phyloP scores from a whole-genome alignment of 2,797 vertebrate species.

The Silurus aristotelis region DNA sequence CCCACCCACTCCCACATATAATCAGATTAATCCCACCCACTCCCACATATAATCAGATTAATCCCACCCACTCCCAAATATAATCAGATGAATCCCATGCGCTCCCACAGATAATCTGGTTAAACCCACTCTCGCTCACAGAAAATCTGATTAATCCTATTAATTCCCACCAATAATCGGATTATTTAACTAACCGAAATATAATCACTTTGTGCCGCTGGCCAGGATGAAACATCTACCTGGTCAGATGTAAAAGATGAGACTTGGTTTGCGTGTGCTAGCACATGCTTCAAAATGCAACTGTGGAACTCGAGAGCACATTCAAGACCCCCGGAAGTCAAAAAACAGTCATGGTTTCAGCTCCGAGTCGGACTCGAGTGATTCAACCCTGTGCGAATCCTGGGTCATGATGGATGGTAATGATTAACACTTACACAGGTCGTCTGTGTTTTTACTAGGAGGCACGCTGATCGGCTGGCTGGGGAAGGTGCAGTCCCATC shows the following conservation, averaged over 20 bases:
- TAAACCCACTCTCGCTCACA: too few species aligned
- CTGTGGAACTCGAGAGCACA: background rate
- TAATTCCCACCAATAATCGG: too few species aligned
- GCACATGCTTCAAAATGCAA: background rate
- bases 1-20: background rate
- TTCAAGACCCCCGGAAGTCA: background rate
- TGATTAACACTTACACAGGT: constrained; percentile 76
- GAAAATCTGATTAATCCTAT: too few species aligned
- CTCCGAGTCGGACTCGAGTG: background rate
- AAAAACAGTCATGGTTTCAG: background rate
- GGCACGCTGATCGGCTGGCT: constrained; percentile 76
- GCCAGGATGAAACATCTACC: too few species aligned
- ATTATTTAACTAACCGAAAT: too few species aligned
- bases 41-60: background rate
- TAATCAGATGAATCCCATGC: background rate
- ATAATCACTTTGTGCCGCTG: too few species aligned
- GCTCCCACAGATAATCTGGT: background rate
- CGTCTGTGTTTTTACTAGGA: constrained; percentile 79
- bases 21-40: background rate
- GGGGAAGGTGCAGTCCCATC: constrained; percentile 91
- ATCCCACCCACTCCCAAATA: background rate
- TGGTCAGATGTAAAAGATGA: too few species aligned
- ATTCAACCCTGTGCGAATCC: background rate
- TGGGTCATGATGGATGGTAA: background rate
- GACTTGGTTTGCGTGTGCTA: background rate